These are phyloP conservation scores for Dendrocopos noguchii DNA, from an alignment of 2,113 vertebrate genomes.

Conservation along the genomic window DNA sequence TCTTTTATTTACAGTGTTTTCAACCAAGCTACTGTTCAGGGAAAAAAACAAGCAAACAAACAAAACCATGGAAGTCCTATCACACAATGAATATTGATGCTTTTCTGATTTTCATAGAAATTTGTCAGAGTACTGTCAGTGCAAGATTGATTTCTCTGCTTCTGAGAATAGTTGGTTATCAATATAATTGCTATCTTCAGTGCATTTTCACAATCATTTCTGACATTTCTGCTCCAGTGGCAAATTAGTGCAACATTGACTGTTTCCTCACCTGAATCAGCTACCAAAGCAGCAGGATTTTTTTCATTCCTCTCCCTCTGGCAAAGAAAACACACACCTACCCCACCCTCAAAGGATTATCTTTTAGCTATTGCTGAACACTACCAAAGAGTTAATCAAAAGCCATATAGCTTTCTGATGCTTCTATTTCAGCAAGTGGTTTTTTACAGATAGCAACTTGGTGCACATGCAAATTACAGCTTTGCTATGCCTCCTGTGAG, in stretches of 20 bases:
- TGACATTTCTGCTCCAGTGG: conserved; percentile 23
- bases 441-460: not conserved
- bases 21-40: not conserved
- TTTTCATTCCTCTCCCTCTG: accelerated
- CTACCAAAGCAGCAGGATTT: not conserved
- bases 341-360: not conserved
- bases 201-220: conserved; percentile 40
- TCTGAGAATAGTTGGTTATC: conserved; percentile 52
- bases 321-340: not conserved
- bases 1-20: not conserved
- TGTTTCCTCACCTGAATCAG: not conserved
- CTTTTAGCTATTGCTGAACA: not conserved
- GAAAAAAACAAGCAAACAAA: not conserved
- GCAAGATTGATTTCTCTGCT: conserved; percentile 57
- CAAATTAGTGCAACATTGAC: not conserved
- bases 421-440: not conserved
- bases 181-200: conserved; percentile 58
- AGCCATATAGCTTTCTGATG: not conserved
- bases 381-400: not conserved
- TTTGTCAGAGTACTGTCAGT: conserved; percentile 53
- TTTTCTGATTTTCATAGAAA: conserved; percentile 63
- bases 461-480: not conserved
- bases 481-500: not conserved
- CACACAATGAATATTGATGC: conserved; percentile 56
- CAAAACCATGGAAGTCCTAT: not conserved